Conservation (phyloP, 2,797 vertebrate species). For the Manis javanica region DNA sequence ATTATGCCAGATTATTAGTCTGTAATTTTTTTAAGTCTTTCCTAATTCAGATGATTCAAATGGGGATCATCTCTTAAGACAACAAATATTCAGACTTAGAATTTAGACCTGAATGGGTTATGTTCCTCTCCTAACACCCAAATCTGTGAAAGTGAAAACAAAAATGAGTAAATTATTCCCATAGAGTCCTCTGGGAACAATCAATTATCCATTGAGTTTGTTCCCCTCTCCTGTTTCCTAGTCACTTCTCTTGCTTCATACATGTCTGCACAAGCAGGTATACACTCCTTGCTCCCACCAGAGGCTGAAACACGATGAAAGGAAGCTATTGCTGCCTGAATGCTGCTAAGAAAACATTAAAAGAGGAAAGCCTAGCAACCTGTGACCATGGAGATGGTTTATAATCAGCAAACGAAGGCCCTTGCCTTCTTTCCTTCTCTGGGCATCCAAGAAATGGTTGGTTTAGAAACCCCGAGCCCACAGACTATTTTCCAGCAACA, state of each 20-base stretch:
- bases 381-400: constrained; percentile 72
- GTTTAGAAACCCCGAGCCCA: constrained; percentile 74
- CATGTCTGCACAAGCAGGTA: not conserved
- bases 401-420: constrained; percentile 65
- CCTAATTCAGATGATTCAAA: not conserved
- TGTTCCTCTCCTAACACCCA: not conserved
- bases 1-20: not conserved
- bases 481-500: constrained; percentile 76
- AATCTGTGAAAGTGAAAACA: constrained; percentile 3
- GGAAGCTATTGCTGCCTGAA: not conserved
- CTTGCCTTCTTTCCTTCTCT: constrained; percentile 61
- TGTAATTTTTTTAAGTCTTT: constrained; percentile 32
- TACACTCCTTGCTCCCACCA: constrained; percentile 15
- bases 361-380: not conserved
- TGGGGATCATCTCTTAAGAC: not conserved
- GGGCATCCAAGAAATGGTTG: constrained; percentile 71
- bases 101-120: not conserved
- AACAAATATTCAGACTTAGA: constrained; percentile 1
- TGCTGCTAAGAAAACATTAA: constrained; percentile 11
- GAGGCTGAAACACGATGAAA: not conserved
- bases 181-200: not conserved
- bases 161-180: not conserved
- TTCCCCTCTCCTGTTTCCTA: not conserved
- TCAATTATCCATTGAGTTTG: not conserved
- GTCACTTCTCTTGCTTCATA: not conserved